Conservation (phyloP, 2,113 vertebrate species). For the Anarrhichthys ocellatus region DNA sequence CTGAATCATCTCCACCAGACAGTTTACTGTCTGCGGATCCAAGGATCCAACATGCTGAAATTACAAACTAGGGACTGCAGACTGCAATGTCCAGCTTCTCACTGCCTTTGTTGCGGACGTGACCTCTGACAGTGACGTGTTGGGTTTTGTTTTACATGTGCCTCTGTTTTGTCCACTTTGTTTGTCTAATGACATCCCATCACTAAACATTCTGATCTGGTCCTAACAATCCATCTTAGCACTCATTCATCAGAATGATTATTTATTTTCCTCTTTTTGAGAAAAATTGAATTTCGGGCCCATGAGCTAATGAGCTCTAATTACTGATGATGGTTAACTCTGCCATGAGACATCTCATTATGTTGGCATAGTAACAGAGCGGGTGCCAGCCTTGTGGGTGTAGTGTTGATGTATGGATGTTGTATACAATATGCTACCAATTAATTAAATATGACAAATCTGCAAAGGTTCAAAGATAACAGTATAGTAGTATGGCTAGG, state of each 20-base stretch:
- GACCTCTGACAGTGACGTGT: neutral
- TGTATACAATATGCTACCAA: conserved; percentile 39
- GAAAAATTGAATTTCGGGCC: conserved; percentile 27
- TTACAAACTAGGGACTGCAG: neutral
- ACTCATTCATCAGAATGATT: neutral
- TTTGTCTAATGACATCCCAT: neutral
- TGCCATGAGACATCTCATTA: conserved; percentile 31
- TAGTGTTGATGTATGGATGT: conserved; percentile 40
- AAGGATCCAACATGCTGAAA: neutral
- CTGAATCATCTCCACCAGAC: neutral
- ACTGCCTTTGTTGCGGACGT: neutral
- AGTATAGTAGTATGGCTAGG: neutral
- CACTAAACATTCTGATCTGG: neutral
- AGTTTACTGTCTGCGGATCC: too few relatives aligned
- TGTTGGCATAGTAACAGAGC: conserved; percentile 63
- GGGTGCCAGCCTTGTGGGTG: conserved; percentile 43
- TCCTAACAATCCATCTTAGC: neutral
- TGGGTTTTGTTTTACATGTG: neutral
- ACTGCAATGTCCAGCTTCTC: neutral
- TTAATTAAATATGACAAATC: conserved; percentile 45
- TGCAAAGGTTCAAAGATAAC: conserved; percentile 10
- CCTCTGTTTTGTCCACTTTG: neutral
- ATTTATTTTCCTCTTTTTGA: conserved; percentile 1
- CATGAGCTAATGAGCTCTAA: conserved; percentile 50
- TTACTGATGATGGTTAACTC: conserved; percentile 57